Conservation (phyloP, 2,113 vertebrate species). For the Pachycephala philippinensis region DNA sequence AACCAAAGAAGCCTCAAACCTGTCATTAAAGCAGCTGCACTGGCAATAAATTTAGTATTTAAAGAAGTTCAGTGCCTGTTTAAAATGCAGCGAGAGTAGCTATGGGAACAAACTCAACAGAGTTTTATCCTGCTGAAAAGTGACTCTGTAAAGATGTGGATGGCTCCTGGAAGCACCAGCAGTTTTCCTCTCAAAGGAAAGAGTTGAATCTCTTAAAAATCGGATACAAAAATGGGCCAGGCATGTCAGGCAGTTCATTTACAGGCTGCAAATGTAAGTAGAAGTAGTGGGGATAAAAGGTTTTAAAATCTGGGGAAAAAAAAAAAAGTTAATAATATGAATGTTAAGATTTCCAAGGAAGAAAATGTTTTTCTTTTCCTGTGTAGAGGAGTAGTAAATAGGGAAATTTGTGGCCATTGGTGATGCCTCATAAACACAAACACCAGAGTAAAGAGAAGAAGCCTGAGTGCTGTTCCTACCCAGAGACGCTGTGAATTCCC, state of each 20-base stretch:
- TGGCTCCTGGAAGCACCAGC: background rate
- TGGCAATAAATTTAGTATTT: conserved; percentile 65
- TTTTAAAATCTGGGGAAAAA: background rate
- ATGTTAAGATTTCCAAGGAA: background rate
- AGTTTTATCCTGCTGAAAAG: background rate
- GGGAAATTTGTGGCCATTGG: background rate
- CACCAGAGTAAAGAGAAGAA: background rate
- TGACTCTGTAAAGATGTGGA: background rate
- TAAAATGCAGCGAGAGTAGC: background rate
- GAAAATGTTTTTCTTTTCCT: background rate
- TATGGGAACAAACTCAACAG: background rate
- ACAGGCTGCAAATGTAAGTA: background rate
- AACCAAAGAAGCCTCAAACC: conserved; percentile 69
- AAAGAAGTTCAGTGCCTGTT: conserved; percentile 10
- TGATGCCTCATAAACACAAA: background rate
- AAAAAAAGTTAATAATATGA: background rate
- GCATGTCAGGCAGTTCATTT: background rate
- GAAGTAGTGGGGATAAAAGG: background rate
- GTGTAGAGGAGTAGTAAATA: background rate
- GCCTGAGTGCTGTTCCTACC: background rate
- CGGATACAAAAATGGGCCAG: rapidly evolving
- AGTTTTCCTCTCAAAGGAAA: background rate
- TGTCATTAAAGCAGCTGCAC: conserved; percentile 72
- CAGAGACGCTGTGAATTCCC: background rate
- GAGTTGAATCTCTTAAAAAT: background rate